Evolutionary conservation across 2,888 invertebrate genomes (phyloP), one percentile per base, ranked within the genome.

Genomic region (Dryococelus australis): DNA sequence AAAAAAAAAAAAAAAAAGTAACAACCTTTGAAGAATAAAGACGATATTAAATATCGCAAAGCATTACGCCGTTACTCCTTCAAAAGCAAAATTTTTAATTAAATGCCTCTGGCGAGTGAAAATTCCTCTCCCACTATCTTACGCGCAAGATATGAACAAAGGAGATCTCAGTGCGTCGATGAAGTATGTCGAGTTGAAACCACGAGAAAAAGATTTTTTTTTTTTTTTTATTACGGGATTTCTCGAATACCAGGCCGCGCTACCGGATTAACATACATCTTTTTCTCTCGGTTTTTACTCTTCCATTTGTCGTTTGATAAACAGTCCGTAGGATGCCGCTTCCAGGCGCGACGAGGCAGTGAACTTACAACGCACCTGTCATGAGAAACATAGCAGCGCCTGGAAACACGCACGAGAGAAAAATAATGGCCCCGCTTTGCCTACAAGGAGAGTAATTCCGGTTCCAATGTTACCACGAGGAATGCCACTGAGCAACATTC

Each of bases 31-130:
- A 65, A 65, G 65, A 65, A 65, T 65, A 65, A 65, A 65, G 65
- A 65, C 20, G 24, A n/a, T 65, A n/a, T 65, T 65, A n/a, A 65
- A 65, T 65, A 65, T 65, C 65, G 65, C 65, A 24, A 65, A 20
- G 65, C 65, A 24, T 65, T 65, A 65, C n/a, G 20, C 65, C 65
- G 65, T 65, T 65, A 65, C n/a, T 0, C 65, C 65, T n/a, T 35
- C 65, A 65, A 65, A 65, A 65, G 65, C 20, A 65, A 16, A 65
- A n/a, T 65, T 65, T 65, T 65, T 65, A 65, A 65, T 65, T 65
- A 65, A 65, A 65, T n/a, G n/a, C 65, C 65, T 65, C n/a, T n/a
- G n/a, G 65, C 65, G n/a, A 65, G 65, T 24, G 65, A 65, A 65
- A 65, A 65, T 65, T 65, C 65, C 65, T 65, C n/a, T 3, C 0